Evolutionary conservation across 1,140 invertebrate genomes (phyloP), one percentile per base, ranked within the genome.

Genomic region (Drosophila repletoides): DNA sequence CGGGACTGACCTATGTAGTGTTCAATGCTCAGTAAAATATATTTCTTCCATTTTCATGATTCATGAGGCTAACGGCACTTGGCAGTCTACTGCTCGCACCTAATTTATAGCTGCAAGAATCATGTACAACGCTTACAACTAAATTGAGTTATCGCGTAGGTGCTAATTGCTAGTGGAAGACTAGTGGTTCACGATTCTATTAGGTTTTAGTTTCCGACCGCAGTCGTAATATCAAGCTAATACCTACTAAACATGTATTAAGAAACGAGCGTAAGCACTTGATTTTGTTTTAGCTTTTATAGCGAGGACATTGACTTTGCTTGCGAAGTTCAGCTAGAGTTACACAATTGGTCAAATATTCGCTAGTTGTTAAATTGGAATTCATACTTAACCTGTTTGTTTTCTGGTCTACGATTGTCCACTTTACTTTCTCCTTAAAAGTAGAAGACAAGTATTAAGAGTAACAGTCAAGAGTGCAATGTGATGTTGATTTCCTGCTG

Each of bases 341-440:
- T 86, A 77, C 63, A 80, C 59, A 72, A 72, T 80, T 73, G 49
- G 15, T 38, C 40, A 52, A 52, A 61, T 60, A 31, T 31, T 63
- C 31, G 40, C 46, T 22, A 19, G 46, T 63, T 65, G 72, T 66
- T 43, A 48, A 67, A 71, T 56, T 64, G 49, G 17, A 64, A 68
- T 83, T 71, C 74, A 84, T 61, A 70, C 60, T 55, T 53, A 84
- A 84, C 74, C 79, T 67, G 71, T 75, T 80, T 59, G 36, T 40
- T 24, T 51, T 22, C 34, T 29, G 34, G 33, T 38, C 22, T 63
- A 41, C 38, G 19, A 52, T 61, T 63, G 49, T 38, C 41, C 24
- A 68, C 40, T 68, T 83, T 83, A 83, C 79, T 83, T 83, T 83
- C 79, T 79, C 79, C 80, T 79, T 79, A 84, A 83, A 84, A 52